Conservation (phyloP, 2,888 invertebrate species). For the Ctenicera cuprea region DNA sequence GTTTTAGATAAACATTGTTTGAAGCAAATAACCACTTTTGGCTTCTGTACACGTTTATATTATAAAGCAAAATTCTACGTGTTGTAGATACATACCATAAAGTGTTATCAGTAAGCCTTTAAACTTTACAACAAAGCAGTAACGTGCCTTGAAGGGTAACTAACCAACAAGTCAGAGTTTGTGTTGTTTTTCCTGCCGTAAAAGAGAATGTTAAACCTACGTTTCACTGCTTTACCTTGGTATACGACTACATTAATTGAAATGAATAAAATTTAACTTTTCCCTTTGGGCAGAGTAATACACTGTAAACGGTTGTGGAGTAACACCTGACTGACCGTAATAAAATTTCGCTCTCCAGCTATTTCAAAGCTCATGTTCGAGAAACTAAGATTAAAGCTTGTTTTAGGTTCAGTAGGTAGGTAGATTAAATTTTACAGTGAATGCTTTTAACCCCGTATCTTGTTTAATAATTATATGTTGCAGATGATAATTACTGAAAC, state of each 20-base stretch:
- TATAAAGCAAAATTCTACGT: too few species aligned
- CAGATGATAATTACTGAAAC: not conserved
- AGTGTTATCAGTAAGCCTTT: not conserved
- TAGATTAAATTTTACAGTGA: not conserved
- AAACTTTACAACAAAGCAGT: not conserved
- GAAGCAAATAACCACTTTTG: too few species aligned
- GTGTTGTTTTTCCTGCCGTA: too few species aligned
- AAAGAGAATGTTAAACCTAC: not conserved
- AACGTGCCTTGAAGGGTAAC: not conserved
- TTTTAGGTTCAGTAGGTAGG: slow-evolving; percentile 1
- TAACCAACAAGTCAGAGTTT: slow-evolving; percentile 3
- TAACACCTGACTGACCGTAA: slow-evolving; percentile 22
- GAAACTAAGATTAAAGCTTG: slow-evolving; percentile 18
- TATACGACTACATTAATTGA: slow-evolving; percentile 4
- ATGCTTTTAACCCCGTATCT: not conserved
- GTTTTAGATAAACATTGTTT: too few species aligned
- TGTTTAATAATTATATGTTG: too few species aligned
- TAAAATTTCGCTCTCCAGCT: not conserved
- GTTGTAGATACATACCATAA: too few species aligned
- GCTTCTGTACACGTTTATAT: too few species aligned
- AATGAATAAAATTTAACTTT: slow-evolving; percentile 25
- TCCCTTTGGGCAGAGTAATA: slow-evolving; percentile 9
- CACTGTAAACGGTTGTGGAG: slow-evolving; percentile 7
- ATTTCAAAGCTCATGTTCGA: slow-evolving; percentile 7
- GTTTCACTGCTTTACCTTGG: not conserved